Evolutionary conservation across 2,113 vertebrate genomes (phyloP), one percentile per base, ranked within the genome.

Genomic region (Orycteropus afer): DNA sequence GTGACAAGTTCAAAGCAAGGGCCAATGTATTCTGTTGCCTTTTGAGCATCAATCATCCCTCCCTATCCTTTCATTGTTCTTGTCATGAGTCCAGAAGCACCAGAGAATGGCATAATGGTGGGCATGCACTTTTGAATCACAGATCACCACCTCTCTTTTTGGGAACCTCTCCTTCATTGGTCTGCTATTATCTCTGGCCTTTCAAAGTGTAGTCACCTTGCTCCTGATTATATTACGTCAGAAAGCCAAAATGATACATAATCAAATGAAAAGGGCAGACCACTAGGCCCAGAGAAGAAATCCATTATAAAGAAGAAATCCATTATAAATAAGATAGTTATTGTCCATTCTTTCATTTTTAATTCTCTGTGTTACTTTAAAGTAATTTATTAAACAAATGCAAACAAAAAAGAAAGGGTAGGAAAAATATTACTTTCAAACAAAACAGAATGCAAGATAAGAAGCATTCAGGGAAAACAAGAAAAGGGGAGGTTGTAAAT

Each of bases 31-130:
- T 18, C 12, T n/a, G n/a, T 34, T 13, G 32, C n/a, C 69, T 47
- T 53, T 59, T 15, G 12, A 2, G 47, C 18, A 4, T 53, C 69
- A 7, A 29, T 22, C 0, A 2, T 65, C 34, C 17, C 34, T 49
- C 27, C 37, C 25, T 0, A 2, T 8, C 1, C 37, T 0, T 4
- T 37, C 34, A 1, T 1, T 3, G 5, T 20, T 61, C 27, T 32
- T 59, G 29, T 53, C 69, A 18, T 4, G 25, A 77, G 42, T 23
- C 1, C 47, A 32, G 32, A 51, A 81, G 55, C 27, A 14, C 29
- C 29, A 63, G 53, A 11, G 27, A 3, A 23, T 12, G 49, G 55
- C 51, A 25, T 17, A 7, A 53, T 15, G 71, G 53, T 5, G 29
- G 77, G 6, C 29, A 7, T 20, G n/a, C 59, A 25, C 6, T 49